Evolutionary conservation across 2,113 vertebrate species (phyloP).

Genomic region (Salvelinus fontinalis): DNA sequence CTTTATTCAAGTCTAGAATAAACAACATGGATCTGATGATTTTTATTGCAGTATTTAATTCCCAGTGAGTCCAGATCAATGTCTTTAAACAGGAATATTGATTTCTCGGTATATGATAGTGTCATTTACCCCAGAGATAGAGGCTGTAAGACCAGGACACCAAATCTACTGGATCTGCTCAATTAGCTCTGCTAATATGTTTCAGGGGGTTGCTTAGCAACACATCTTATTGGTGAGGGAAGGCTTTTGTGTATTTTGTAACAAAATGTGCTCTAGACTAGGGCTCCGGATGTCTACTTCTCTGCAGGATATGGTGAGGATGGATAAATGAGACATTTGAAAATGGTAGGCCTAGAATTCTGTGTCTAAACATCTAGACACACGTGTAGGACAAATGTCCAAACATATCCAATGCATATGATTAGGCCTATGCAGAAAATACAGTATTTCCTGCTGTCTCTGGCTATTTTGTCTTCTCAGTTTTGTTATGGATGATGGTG

Average conservation of each 20-base stretch:
- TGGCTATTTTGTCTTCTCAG: no score
- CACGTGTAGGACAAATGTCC: background rate
- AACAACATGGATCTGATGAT: background rate
- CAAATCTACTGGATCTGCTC: constrained; percentile 26
- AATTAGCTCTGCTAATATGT: constrained; percentile 40
- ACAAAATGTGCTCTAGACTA: constrained; percentile 15
- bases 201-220: constrained; percentile 52
- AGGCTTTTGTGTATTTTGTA: constrained; percentile 26
- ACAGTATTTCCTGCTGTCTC: no score
- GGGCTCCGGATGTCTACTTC: background rate
- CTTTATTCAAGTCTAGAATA: background rate
- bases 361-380: background rate
- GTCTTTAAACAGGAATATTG: background rate
- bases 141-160: background rate
- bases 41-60: background rate
- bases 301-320: background rate
- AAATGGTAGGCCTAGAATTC: background rate
- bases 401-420: background rate
- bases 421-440: no score
- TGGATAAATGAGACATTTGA: background rate
- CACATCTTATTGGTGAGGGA: constrained; percentile 29
- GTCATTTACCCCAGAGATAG: background rate
- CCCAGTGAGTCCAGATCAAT: background rate
- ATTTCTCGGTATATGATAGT: background rate
- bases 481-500: no score